phyloP scores from a whole-genome alignment of 2,888 invertebrate species.

The Microctonus hyperodae region DNA sequence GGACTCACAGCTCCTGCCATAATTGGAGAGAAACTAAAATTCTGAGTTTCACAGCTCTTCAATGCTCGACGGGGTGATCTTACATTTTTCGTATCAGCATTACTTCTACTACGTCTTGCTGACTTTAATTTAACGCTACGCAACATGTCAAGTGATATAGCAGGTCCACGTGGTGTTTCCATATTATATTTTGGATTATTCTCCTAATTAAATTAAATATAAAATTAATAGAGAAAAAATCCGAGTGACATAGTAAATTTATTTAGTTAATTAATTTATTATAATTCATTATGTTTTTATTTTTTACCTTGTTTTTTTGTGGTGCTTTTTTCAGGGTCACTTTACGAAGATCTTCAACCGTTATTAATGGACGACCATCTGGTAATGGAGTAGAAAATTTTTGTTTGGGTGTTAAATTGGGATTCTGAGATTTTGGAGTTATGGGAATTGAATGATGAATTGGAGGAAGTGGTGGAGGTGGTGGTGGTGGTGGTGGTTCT shows the following conservation, averaged over 20 bases:
- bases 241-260: neutral
- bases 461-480: slow-evolving; percentile 41
- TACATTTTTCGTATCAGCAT: slow-evolving; percentile 33
- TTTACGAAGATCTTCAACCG: slow-evolving; percentile 59
- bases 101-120: slow-evolving; percentile 46
- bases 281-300: neutral
- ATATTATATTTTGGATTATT: slow-evolving; percentile 45
- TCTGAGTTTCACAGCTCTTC: slow-evolving; percentile 30
- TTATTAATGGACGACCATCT: slow-evolving; percentile 54
- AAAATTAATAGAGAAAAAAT: neutral
- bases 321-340: slow-evolving; percentile 59
- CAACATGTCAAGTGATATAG: slow-evolving; percentile 58
- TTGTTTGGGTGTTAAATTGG: slow-evolving; percentile 43
- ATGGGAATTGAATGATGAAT: slow-evolving; percentile 36
- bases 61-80: slow-evolving; percentile 49
- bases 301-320: slow-evolving; percentile 46
- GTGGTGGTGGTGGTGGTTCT: slow-evolving; percentile 36
- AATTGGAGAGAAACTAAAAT: slow-evolving; percentile 48
- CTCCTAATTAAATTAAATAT: slow-evolving; percentile 34
- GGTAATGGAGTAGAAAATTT: slow-evolving; percentile 48
- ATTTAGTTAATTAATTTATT: neutral
- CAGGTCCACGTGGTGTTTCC: slow-evolving; percentile 48
- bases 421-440: slow-evolving; percentile 44
- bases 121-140: slow-evolving; percentile 58
- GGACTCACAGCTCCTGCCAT: slow-evolving; percentile 43